These are phyloP conservation scores for Blennius ocellaris DNA, from an alignment of 2,113 vertebrate genomes.

Conservation along the genomic window DNA sequence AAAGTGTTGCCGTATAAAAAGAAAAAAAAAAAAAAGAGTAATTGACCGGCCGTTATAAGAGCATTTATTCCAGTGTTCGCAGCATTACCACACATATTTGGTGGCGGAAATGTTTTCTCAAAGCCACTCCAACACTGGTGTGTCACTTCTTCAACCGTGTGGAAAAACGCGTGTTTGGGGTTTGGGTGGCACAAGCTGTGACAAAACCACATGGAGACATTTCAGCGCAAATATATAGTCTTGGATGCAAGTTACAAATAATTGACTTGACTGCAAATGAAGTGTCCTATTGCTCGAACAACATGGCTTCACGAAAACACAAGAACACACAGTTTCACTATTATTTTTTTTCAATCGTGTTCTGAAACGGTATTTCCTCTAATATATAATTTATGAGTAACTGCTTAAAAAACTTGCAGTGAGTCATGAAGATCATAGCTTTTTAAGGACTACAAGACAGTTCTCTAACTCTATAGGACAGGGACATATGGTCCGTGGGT, in stretches of 20 bases:
- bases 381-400: conserved; percentile 52
- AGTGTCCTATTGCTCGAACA: conserved; percentile 38
- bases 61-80: conserved; percentile 56
- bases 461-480: conserved; percentile 20
- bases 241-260: conserved; percentile 51
- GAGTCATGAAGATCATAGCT: conserved; percentile 42
- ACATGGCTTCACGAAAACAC: conserved; percentile 29
- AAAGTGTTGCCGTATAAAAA: conserved; percentile 13
- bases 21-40: conserved; percentile 37
- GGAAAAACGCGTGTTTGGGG: conserved; percentile 72
- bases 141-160: conserved; percentile 70
- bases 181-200: conserved; percentile 73
- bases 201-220: conserved; percentile 73
- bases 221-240: conserved; percentile 72
- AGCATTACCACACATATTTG: conserved; percentile 54
- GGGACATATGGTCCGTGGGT: too few species aligned
- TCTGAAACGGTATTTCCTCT: conserved; percentile 46
- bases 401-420: conserved; percentile 37
- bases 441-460: conserved; percentile 30
- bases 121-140: conserved; percentile 53
- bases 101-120: conserved; percentile 52
- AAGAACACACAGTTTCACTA: conserved; percentile 43
- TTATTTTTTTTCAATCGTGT: conserved; percentile 41
- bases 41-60: conserved; percentile 37
- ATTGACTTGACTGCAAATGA: conserved; percentile 58